Conservation (phyloP, 2,113 vertebrate genomes). For the Scomber colias region DNA sequence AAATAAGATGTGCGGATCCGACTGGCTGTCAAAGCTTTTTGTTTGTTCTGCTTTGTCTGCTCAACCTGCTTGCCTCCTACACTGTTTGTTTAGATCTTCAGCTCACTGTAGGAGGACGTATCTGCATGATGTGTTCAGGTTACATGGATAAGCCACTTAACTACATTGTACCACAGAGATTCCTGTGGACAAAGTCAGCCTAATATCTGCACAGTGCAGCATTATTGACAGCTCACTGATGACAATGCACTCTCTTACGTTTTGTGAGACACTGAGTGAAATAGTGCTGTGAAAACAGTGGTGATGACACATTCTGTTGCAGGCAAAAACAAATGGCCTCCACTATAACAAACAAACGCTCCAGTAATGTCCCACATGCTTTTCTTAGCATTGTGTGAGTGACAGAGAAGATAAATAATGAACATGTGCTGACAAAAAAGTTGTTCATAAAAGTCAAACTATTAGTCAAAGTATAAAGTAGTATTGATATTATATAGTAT, state of each 20-base stretch:
- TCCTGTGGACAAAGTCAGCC: constrained; percentile 35
- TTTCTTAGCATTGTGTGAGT: constrained; percentile 31
- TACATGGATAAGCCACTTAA: constrained; percentile 51
- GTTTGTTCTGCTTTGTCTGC: constrained; percentile 69
- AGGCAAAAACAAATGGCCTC: constrained; percentile 3
- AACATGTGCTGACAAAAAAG: constrained; percentile 38
- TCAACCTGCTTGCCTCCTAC: constrained; percentile 69
- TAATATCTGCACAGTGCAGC: constrained; percentile 2
- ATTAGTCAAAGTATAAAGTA: too few relatives aligned
- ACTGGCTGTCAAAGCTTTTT: constrained; percentile 62
- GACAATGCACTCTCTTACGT: constrained; percentile 6
- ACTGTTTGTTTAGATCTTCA: constrained; percentile 63
- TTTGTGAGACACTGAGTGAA: not conserved
- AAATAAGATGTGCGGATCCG: constrained; percentile 50
- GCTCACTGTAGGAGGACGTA: constrained; percentile 60
- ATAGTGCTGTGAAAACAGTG: constrained; percentile 30
- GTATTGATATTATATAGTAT: not conserved
- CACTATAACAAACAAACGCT: constrained; percentile 34
- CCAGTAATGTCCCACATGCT: constrained; percentile 38
- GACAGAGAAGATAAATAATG: constrained; percentile 28
- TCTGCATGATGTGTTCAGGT: constrained; percentile 50
- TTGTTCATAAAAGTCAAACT: constrained; percentile 16
- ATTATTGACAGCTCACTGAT: not conserved
- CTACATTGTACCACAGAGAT: constrained; percentile 28
- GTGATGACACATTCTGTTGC: constrained; percentile 45